Conservation (phyloP, 2,888 invertebrate species). For the Plagodis dolabraria region DNA sequence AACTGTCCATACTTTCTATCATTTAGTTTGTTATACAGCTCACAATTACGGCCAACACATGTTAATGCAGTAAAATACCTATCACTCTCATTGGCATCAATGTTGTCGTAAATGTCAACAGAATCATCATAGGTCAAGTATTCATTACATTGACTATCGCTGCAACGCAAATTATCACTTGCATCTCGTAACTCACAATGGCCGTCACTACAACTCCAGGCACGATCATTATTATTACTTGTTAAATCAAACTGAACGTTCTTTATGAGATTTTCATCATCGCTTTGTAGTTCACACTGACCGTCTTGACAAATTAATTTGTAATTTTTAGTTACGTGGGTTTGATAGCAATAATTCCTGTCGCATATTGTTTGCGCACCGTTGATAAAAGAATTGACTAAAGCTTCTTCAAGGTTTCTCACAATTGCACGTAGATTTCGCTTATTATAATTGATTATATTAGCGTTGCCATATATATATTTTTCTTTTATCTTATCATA, state of each 20-base stretch:
- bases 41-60: neutral
- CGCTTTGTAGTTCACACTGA: neutral
- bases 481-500: too few species aligned
- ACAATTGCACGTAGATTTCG: neutral
- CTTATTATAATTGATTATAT: neutral
- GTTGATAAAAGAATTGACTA: neutral
- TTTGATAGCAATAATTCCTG: neutral
- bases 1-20: neutral
- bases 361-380: neutral
- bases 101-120: neutral
- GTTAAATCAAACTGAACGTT: neutral
- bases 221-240: neutral
- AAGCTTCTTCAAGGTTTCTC: neutral
- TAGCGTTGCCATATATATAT: neutral
- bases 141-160: neutral
- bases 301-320: neutral
- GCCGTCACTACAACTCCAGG: neutral
- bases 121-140: neutral
- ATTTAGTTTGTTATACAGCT: neutral
- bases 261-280: neutral
- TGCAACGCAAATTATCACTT: neutral
- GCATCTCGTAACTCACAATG: neutral
- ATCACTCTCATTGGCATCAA: neutral
- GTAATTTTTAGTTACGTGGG: neutral
- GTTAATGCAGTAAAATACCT: too few species aligned